phyloP scores from a whole-genome alignment of 2,888 invertebrate genomes.

The Lobophora halterata region DNA sequence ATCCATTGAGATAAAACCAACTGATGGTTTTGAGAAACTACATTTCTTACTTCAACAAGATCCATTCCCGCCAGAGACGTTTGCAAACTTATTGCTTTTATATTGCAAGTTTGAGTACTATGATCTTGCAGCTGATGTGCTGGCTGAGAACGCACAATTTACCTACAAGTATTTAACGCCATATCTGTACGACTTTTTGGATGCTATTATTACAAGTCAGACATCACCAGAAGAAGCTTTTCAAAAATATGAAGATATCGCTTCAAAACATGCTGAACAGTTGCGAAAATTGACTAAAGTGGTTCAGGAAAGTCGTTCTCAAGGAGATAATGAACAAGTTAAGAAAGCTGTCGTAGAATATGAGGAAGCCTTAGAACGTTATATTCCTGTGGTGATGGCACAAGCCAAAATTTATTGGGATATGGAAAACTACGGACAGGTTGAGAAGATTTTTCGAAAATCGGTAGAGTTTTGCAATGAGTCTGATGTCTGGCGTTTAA shows the following conservation, averaged over 20 bases:
- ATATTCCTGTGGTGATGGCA: conserved; percentile 99
- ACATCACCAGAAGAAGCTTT: conserved; percentile 98
- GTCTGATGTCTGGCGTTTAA: conserved; percentile 97
- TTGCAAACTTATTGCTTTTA: conserved; percentile 95
- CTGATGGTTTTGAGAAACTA: conserved; percentile 93
- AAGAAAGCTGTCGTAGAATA: conserved; percentile 95
- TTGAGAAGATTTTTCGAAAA: conserved; percentile 97
- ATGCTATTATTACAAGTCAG: conserved; percentile 98
- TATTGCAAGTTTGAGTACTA: conserved; percentile 99
- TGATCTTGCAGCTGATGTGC: conserved; percentile 97
- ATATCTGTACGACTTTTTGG: conserved; percentile 96
- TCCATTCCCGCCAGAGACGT: conserved; percentile 98
- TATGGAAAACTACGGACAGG: conserved; percentile 95
- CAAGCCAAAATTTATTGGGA: conserved; percentile 99
- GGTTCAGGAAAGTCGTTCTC: conserved; percentile 94
- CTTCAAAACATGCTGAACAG: conserved; percentile 93
- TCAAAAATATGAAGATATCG: conserved; percentile 96
- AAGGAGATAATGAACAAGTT: conserved; percentile 93
- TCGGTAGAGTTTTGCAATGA: conserved; percentile 99
- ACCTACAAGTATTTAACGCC: conserved; percentile 97
- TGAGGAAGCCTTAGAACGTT: conserved; percentile 93
- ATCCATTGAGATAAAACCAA: conserved; percentile 92
- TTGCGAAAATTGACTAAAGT: conserved; percentile 95
- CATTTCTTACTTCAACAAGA: conserved; percentile 96
- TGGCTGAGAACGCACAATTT: conserved; percentile 98